phyloP scores from a whole-genome alignment of 2,888 invertebrate species.

The Tenthredo distinguenda region DNA sequence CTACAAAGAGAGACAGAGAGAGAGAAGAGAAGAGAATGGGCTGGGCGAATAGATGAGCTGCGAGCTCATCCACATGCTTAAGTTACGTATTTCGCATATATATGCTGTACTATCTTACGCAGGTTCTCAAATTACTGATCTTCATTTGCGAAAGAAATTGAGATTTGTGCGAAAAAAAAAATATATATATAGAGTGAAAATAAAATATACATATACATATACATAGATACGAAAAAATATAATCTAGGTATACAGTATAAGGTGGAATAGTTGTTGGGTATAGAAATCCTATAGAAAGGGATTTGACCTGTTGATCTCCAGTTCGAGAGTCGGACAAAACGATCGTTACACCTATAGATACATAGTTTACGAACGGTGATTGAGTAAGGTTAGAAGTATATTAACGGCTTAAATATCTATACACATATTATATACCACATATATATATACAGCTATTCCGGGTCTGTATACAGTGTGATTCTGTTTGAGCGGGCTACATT shows the following conservation, averaged over 20 bases:
- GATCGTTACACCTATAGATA: constrained; percentile 39
- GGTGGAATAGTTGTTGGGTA: background rate
- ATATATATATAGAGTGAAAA: background rate
- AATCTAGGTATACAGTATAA: background rate
- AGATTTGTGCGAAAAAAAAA: background rate
- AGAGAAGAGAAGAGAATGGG: background rate
- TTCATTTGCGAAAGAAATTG: background rate
- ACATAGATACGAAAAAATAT: background rate
- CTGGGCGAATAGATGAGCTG: background rate
- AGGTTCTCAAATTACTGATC: background rate
- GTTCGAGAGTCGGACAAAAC: constrained; percentile 41
- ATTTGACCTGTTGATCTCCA: constrained; percentile 45
- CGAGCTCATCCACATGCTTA: background rate
- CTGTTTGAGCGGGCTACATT: too few species aligned
- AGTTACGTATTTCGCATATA: background rate
- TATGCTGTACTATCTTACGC: background rate
- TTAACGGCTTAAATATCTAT: constrained; percentile 8
- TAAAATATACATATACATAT: background rate
- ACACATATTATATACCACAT: background rate
- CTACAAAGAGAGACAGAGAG: background rate
- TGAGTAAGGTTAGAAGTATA: constrained; percentile 33
- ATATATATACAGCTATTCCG: background rate
- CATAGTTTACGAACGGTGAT: constrained; percentile 32
- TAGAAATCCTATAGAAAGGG: constrained; percentile 44
- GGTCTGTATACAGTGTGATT: too few species aligned